phyloP scores from a whole-genome alignment of 2,113 vertebrate species.

The Gila orcuttii region DNA sequence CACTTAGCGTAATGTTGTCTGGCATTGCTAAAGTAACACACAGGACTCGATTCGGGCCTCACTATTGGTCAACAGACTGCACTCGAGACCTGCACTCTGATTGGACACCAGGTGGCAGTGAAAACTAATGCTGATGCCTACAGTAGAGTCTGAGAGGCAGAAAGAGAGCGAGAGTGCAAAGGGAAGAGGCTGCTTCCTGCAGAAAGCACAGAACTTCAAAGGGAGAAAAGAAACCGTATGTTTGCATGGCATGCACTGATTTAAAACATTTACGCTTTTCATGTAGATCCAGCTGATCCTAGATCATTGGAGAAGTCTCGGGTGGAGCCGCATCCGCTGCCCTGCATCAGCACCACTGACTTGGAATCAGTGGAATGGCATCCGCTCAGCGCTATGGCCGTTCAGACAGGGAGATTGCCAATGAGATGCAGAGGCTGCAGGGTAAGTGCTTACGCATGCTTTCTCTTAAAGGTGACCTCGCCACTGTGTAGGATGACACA shows the following conservation, averaged over 20 bases:
- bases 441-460: constrained; percentile 81
- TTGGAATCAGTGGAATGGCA: constrained; percentile 79
- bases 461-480: constrained; percentile 71
- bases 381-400: constrained; percentile 76
- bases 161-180: constrained; percentile 56
- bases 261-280: constrained; percentile 43
- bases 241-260: constrained; percentile 44
- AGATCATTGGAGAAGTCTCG: constrained; percentile 46
- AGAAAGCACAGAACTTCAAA: constrained; percentile 63
- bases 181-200: constrained; percentile 62
- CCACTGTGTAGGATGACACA: constrained; percentile 65
- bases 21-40: neutral
- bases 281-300: constrained; percentile 34
- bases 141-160: constrained; percentile 56
- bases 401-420: constrained; percentile 84
- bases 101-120: constrained; percentile 65
- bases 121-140: constrained; percentile 56
- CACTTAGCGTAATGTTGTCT: neutral
- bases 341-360: constrained; percentile 48
- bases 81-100: constrained; percentile 32
- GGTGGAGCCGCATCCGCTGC: constrained; percentile 48
- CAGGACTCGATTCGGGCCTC: neutral
- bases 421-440: constrained; percentile 96
- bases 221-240: constrained; percentile 51
- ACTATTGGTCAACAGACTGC: constrained; percentile 52